Percentiles rank a stretch among this genome's conserved stretches.
Conservation (phyloP, 2,113 vertebrate species). For the Clarias macrocephalus region DNA sequence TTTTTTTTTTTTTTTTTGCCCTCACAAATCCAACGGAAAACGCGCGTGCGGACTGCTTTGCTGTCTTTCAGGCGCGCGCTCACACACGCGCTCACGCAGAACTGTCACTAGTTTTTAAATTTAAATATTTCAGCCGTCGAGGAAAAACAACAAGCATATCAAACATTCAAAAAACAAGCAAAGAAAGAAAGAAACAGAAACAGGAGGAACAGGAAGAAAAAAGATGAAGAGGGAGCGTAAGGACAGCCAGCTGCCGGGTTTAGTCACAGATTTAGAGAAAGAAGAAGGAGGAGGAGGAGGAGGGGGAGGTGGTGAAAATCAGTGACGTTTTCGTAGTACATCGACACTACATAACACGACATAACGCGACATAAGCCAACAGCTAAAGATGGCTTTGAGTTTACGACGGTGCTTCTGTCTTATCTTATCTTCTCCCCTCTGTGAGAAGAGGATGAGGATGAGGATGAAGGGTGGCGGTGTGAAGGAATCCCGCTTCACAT, state of each 20-base stretch:
- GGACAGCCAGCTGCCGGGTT: background rate
- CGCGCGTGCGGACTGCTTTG: conserved; percentile 4
- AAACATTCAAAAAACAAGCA: background rate
- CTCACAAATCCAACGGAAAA: conserved; percentile 8
- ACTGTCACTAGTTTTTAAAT: background rate
- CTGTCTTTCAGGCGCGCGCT: background rate
- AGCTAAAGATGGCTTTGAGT: conserved; percentile 5
- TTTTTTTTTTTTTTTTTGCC: background rate
- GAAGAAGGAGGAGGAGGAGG: background rate
- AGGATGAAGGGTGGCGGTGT: conserved; percentile 39
- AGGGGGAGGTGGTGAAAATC: background rate
- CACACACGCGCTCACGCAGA: background rate
- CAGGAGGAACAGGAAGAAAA: background rate
- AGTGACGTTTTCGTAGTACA: conserved; percentile 14
- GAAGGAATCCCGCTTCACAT: conserved; percentile 55
- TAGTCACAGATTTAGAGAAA: conserved; percentile 1
- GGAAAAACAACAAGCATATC: no score
- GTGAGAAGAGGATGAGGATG: background rate
- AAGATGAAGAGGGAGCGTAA: background rate
- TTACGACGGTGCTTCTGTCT: background rate
- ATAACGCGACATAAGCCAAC: background rate
- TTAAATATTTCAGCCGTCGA: background rate
- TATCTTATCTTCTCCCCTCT: background rate
- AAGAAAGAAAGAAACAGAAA: background rate
- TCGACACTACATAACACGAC: background rate